Evolutionary conservation across 2,113 vertebrate species (phyloP).

Genomic region (Catagonus wagneri): DNA sequence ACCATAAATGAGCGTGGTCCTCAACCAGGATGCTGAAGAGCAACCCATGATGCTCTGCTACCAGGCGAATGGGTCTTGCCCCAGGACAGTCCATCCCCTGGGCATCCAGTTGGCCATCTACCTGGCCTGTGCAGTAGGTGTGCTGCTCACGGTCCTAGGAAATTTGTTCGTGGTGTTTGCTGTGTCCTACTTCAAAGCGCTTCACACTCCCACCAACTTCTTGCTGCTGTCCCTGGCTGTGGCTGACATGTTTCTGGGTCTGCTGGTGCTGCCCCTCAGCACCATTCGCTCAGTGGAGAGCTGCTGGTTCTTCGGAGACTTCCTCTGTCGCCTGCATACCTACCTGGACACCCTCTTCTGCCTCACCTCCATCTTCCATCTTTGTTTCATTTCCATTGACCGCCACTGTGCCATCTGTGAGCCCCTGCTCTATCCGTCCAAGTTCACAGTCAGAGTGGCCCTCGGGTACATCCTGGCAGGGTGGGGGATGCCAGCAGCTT

Average conservation of each 20-base stretch:
- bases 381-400: slow-evolving; percentile 85
- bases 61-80: slow-evolving; percentile 83
- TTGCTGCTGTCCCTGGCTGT: slow-evolving; percentile 81
- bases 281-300: slow-evolving; percentile 74
- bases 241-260: slow-evolving; percentile 79
- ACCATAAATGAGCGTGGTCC: slow-evolving; percentile 54
- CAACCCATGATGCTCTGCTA: slow-evolving; percentile 66
- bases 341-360: slow-evolving; percentile 85
- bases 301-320: slow-evolving; percentile 83
- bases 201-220: slow-evolving; percentile 82
- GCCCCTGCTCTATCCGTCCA: slow-evolving; percentile 80
- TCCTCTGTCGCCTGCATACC: slow-evolving; percentile 79
- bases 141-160: slow-evolving; percentile 71
- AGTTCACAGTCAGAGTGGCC: slow-evolving; percentile 72
- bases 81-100: slow-evolving; percentile 70
- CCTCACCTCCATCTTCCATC: slow-evolving; percentile 83
- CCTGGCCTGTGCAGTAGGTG: slow-evolving; percentile 69
- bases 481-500: slow-evolving; percentile 78
- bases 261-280: slow-evolving; percentile 82
- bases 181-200: slow-evolving; percentile 80
- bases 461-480: slow-evolving; percentile 72
- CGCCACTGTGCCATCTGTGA: slow-evolving; percentile 81
- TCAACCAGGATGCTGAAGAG: neutral
- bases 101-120: slow-evolving; percentile 77
- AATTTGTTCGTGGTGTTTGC: slow-evolving; percentile 80